Evolutionary conservation across 1,140 invertebrate genomes (phyloP), one percentile per base, ranked within the genome.

Genomic region (Drosophila auraria): DNA sequence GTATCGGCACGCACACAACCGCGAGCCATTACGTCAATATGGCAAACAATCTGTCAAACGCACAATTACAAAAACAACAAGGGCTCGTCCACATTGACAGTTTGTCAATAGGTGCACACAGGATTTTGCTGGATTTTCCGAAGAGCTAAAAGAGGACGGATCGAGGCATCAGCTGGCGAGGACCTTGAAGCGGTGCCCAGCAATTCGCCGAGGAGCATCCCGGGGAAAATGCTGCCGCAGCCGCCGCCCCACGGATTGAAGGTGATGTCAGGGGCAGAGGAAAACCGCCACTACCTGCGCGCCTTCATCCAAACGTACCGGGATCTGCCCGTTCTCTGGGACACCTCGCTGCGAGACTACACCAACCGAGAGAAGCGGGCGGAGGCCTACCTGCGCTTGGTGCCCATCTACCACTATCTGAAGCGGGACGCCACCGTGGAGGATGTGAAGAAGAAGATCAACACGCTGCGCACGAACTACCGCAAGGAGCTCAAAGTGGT

Each of bases 381-480:
- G 9, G 91, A 92, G 59, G 91, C 91, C 2, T 92, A 92, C 51
- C 74, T 83, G 14, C 74, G 87, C 5, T 66, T 92, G 38, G 91
- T 92, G 60, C 91, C 91, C 66, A 92, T 92, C 15, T 92, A 92
- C 33, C 89, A 87, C 5, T 91, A 92, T 27, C 76, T 92, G 1
- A 92, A 92, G 45, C 70, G 89, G 1, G 91, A 92, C 53, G 91
- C 91, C 38, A 92, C 83, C 7, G 83, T 92, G 2, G 86, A 91
- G 64, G 91, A 92, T 58, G 91, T 92, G 8, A 92, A 92, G 38
- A 92, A 92, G 38, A 92, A 92, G 64, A 92, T 92, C 7, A 92
- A 92, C 23, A 92, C 91, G 0, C 58, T 92, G 53, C 74, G 91
- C 5, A 92, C 91, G 0, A 92, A 92, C 38, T 92, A 92, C 23